phyloP scores from a whole-genome alignment of 2,888 invertebrate genomes.

The Caenorhabditis sp. region DNA sequence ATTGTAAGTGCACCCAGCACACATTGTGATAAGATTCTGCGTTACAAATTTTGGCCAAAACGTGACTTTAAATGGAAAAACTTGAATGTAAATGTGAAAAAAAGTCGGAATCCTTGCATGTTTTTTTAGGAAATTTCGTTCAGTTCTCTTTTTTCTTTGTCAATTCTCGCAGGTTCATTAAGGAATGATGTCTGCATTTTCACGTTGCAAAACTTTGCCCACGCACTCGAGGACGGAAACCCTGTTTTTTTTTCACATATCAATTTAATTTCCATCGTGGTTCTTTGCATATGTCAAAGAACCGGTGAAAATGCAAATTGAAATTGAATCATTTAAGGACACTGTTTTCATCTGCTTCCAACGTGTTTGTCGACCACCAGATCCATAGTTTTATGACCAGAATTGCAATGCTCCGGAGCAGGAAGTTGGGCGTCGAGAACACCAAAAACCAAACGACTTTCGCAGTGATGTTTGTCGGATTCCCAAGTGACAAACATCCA shows the following conservation, averaged over 20 bases:
- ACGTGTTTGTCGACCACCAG: slow-evolving; percentile 4
- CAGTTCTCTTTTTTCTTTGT: too few species aligned
- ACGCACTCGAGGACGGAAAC: too few species aligned
- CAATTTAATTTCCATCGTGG: neutral
- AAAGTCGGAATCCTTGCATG: too few species aligned
- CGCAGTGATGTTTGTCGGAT: slow-evolving; percentile 29
- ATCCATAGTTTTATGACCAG: slow-evolving; percentile 4
- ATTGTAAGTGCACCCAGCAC: neutral
- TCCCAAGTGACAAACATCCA: slow-evolving; percentile 4
- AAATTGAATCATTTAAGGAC: neutral
- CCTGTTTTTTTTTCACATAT: too few species aligned
- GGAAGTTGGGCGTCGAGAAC: slow-evolving; percentile 28
- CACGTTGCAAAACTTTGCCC: too few species aligned
- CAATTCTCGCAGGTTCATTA: too few species aligned
- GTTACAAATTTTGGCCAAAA: too few species aligned
- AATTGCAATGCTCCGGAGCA: slow-evolving; percentile 10
- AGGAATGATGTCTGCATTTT: too few species aligned
- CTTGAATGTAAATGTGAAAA: too few species aligned
- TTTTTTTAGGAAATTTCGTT: too few species aligned
- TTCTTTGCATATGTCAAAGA: neutral
- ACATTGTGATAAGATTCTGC: neutral
- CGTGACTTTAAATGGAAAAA: too few species aligned
- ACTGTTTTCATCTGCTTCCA: slow-evolving; percentile 31
- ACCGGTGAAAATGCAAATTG: slow-evolving; percentile 14
- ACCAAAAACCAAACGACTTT: slow-evolving; percentile 34